Evolutionary conservation across 2,797 vertebrate genomes (phyloP), one percentile per base, ranked within the genome.

Genomic region (Alauda arvensis): DNA sequence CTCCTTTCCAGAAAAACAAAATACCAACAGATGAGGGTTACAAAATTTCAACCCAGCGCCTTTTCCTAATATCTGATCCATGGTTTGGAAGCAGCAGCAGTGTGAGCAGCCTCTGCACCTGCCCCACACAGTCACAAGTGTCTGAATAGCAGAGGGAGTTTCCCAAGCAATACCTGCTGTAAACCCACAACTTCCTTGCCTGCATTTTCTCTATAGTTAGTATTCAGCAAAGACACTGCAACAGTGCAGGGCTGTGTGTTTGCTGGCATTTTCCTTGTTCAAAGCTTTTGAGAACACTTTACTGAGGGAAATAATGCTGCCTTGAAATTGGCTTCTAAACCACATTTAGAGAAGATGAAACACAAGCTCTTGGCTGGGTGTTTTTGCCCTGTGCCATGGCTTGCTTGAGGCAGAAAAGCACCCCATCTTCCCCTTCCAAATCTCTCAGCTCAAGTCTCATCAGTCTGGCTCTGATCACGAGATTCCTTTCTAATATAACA

Each of bases 281-380:
- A 90, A 62, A 83, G 88, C 90, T 87, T 94, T 85, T 87, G 87
- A 90, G 90, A 93, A 90, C 70, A 21, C 90, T 93, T 90, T 90
- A 65, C 83, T 85, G 75, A 89, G 79, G 88, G 77, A 85, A 65
- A 95, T 85, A 94, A 95, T 84, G 43, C 83, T 91, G 70, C 84
- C 79, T 92, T 91, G 91, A 88, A 94, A 76, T 57, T 93, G 91
- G 90, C 77, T 67, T 81, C 88, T 76, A 83, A 92, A 72, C 57
- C 57, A 67, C 88, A 45, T 87, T 90, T 91, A 80, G 89, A 90
- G 86, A 89, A 86, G 77, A 79, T 83, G 84, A 83, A 90, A 90
- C 69, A 65, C 82, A 91, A 67, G 77, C 86, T 53, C 70, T 93
- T 93, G 92, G 92, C 91, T 90, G 71, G 28, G n/a, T 57, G 61